These are phyloP conservation scores for Myripristis murdjan DNA, from an alignment of 2,797 vertebrate species.

Conservation along the genomic window DNA sequence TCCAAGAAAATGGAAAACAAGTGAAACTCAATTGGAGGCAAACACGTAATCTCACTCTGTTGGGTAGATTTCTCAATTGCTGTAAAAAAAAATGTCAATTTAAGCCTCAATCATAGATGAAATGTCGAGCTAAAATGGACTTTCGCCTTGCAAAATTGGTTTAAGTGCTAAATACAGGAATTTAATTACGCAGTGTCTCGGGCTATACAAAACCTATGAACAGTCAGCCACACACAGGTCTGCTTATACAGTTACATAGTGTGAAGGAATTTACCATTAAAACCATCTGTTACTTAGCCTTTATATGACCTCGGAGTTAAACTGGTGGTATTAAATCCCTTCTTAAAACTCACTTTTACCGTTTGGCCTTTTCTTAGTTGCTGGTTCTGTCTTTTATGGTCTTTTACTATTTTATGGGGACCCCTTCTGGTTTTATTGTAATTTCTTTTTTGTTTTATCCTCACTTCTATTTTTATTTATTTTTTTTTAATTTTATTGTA, in stretches of 20 bases:
- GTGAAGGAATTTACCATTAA: no score
- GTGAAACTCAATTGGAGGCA: constrained; percentile 43
- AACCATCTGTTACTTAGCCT: no score
- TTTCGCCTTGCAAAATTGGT: constrained; percentile 1
- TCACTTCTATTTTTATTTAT: no score
- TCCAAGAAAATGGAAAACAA: constrained; percentile 40
- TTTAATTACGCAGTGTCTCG: not conserved
- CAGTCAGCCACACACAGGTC: not conserved
- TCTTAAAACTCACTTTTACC: no score
- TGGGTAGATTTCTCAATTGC: not conserved
- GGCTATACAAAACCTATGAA: not conserved
- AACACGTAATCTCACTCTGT: constrained; percentile 4
- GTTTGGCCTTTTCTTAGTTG: no score
- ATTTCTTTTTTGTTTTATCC: no score
- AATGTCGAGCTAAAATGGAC: constrained; percentile 16
- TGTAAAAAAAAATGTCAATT: constrained; percentile 20
- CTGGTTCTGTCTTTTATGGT: no score
- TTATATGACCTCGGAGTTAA: no score
- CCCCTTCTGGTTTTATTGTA: no score
- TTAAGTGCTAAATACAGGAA: not conserved
- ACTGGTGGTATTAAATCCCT: no score
- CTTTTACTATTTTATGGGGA: no score
- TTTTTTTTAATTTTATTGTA: no score
- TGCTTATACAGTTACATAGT: not conserved
- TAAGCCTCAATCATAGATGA: not conserved